These are phyloP conservation scores for Callyntrura sp. DNA, from an alignment of 2,888 invertebrate species.

Conservation along the genomic window DNA sequence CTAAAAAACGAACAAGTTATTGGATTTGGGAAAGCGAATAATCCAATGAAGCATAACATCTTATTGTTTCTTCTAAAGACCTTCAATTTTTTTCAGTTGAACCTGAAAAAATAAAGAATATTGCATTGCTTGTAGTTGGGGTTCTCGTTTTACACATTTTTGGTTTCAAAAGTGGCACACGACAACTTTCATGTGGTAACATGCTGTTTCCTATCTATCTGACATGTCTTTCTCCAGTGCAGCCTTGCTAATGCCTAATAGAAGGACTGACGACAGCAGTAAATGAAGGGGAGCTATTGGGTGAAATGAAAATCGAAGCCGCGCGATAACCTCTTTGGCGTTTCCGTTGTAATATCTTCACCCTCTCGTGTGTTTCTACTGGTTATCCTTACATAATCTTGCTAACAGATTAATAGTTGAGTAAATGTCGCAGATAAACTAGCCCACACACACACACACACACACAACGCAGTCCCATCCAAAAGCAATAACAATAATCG, in stretches of 20 bases:
- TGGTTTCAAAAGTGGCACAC: too few species aligned
- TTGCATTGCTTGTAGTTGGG: too few species aligned
- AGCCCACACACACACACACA: background rate
- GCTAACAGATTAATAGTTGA: too few species aligned
- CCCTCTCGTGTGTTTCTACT: background rate
- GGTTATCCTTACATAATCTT: too few species aligned
- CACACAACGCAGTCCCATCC: constrained; percentile 42
- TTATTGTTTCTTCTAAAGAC: background rate
- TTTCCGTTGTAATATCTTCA: constrained; percentile 42
- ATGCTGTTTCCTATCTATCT: too few species aligned
- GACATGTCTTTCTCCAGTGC: too few species aligned
- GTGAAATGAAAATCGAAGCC: constrained; percentile 34
- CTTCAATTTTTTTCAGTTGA: constrained; percentile 23
- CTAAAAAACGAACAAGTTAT: too few species aligned
- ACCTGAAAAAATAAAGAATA: too few species aligned
- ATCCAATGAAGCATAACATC: background rate
- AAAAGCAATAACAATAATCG: constrained; percentile 67
- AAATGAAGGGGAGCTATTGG: background rate
- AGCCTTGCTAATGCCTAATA: too few species aligned
- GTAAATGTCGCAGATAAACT: background rate
- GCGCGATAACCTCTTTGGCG: constrained; percentile 54
- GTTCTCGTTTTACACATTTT: too few species aligned
- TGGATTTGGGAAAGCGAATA: constrained; percentile 10
- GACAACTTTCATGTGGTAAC: too few species aligned
- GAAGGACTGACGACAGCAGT: background rate